Evolutionary conservation across 2,113 vertebrate species (phyloP).

Genomic region (Ceyx margarethae): DNA sequence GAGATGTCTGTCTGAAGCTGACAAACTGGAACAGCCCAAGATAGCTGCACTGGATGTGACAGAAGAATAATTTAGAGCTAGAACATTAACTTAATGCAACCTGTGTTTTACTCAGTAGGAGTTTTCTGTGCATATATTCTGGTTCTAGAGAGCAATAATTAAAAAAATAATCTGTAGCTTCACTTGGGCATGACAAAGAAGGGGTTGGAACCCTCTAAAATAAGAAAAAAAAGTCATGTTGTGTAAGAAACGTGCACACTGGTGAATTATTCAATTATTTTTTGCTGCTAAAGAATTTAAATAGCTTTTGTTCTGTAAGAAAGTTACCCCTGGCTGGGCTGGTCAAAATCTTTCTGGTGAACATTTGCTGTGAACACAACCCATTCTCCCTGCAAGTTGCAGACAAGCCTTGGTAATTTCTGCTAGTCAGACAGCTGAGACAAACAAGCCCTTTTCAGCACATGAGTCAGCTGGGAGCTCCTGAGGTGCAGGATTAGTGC

Average conservation of each 20-base stretch:
- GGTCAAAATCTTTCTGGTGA: background rate
- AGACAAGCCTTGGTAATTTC: background rate
- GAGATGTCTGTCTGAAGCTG: conserved; percentile 2
- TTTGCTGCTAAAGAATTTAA: background rate
- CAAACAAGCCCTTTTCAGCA: background rate
- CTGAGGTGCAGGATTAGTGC: background rate
- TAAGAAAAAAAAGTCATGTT: background rate
- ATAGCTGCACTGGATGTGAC: background rate
- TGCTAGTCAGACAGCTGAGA: background rate
- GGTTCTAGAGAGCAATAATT: background rate
- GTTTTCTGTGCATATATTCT: background rate
- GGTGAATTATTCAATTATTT: background rate
- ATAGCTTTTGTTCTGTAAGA: background rate
- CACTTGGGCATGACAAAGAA: background rate
- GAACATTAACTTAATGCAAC: background rate
- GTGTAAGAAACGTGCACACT: background rate
- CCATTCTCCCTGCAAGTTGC: background rate
- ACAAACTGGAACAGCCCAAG: background rate
- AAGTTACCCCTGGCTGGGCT: background rate
- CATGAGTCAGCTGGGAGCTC: background rate
- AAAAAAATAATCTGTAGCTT: background rate
- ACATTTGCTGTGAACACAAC: background rate
- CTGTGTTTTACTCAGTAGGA: background rate
- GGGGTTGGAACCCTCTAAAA: background rate
- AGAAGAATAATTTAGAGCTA: background rate